A percentile compares a stretch with the other conserved stretches of the same genome.
Conservation (phyloP, 2,888 invertebrate species). For the Emesis russula region DNA sequence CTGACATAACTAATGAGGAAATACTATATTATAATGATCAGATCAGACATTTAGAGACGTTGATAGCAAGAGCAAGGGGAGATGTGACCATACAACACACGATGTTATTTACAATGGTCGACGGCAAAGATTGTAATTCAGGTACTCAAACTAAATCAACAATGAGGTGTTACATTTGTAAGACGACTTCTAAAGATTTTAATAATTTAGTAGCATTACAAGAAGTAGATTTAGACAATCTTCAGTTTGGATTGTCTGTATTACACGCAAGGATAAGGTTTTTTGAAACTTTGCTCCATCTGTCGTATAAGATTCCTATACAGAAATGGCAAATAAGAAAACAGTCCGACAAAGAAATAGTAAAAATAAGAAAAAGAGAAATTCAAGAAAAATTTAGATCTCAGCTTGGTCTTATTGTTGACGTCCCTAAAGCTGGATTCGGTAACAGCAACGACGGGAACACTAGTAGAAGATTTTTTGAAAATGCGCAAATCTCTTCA, state of each 20-base stretch:
- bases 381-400: background rate
- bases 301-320: background rate
- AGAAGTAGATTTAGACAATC: too few relatives aligned
- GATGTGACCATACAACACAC: background rate
- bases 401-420: background rate
- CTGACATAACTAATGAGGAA: background rate
- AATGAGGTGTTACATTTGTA: background rate
- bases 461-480: background rate
- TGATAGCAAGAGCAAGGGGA: too few relatives aligned
- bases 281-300: background rate
- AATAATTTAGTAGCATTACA: background rate
- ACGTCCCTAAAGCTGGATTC: background rate
- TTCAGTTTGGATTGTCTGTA: too few relatives aligned
- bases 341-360: too few relatives aligned
- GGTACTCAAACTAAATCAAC: background rate
- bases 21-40: background rate
- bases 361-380: background rate
- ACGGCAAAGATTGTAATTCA: background rate
- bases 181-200: background rate
- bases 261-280: too few relatives aligned
- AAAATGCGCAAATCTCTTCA: background rate
- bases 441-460: background rate
- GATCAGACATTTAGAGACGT: background rate
- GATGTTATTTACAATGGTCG: background rate
- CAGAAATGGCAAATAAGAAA: background rate